Evolutionary conservation across 2,113 vertebrate genomes (phyloP).

Genomic region (Sciurus niger): DNA sequence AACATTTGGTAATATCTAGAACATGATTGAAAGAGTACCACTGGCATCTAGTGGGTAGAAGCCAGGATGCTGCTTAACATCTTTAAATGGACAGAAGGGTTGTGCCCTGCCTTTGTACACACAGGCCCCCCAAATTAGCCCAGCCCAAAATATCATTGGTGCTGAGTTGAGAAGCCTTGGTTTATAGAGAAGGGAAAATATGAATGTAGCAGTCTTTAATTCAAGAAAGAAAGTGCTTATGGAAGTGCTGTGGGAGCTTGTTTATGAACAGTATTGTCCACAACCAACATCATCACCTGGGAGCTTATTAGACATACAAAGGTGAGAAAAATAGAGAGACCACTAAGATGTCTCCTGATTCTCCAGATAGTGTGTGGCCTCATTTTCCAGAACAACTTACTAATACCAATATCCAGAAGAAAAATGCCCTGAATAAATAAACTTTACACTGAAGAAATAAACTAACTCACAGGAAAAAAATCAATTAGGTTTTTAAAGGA

Average conservation of each 20-base stretch:
- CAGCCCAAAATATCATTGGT: neutral
- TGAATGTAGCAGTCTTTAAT: constrained; percentile 14
- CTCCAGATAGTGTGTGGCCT: neutral
- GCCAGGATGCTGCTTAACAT: neutral
- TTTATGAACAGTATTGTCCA: neutral
- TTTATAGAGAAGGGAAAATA: neutral
- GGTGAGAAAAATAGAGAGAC: neutral
- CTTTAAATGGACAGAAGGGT: neutral
- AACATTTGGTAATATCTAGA: neutral
- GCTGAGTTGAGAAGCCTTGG: neutral
- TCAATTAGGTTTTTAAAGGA: neutral
- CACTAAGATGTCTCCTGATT: neutral
- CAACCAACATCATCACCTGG: neutral
- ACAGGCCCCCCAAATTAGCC: neutral
- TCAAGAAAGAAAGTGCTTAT: neutral
- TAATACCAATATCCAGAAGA: neutral
- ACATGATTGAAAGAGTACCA: neutral
- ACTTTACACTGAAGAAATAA: neutral
- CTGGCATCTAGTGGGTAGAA: neutral
- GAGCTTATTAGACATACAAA: constrained; percentile 45
- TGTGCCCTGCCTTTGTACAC: neutral
- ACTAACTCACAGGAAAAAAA: neutral
- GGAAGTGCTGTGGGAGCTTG: neutral
- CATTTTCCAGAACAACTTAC: constrained; percentile 5
- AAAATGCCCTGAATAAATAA: neutral